Evolutionary conservation across 2,888 invertebrate genomes (phyloP), one percentile per base, ranked within the genome.

Genomic region (Pterostichus niger): DNA sequence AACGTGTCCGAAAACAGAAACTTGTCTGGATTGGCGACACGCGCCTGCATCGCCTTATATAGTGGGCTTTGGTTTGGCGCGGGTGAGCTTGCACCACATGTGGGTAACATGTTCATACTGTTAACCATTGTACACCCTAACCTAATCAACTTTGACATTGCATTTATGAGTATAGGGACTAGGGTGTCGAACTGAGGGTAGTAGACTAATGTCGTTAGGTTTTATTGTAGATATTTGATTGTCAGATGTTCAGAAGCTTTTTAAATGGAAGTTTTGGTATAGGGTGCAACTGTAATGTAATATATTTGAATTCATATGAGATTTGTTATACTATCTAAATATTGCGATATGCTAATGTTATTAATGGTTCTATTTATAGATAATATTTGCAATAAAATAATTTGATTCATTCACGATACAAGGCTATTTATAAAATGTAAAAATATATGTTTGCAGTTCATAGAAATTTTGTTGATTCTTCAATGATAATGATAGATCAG

Each of bases 11-110:
- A 68, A 68, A 68, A 68, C 68, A 73, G 46, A 10, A 40, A 73
- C 73, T 73, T 73, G 73, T 73, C 10, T 73, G 49, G 0, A 73
- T 73, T 40, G 40, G 73, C 10, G 17, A 9, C 73, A 73, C 73
- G 73, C 46, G 73, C 46, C 10, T 46, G 24, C 40, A 13, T 73
- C 46, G 9, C 77, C 77, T 56, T 77, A 77, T 77, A 77, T 59
- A 77, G 77, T 77, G n/a, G 77, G 77, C 35, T 40, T 56, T 77
- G 77, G 6, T 13, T 44, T 44, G 11, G 44, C 40, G 24, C 15
- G n/a, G 24, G 24, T 17, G 24, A 6, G 13, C 9, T 33, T 9
- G 33, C 7, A 54, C 35, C 24, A 64, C 40, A 49, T 49, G 31
- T 76, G 13, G 49, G 49, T 7, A 44, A 9, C 40, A 6, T 40